These are phyloP conservation scores for crab-eating macaque (Macaca fascicularis) DNA, from an alignment of 2,113 vertebrate species.

Conservation along the genomic window T2T-MFA8v1.1 NC_088385.1:46597001-46597500, in stretches of 20 bases:
- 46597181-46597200: not conserved
- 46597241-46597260: not conserved
- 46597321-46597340: not conserved
- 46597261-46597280: not conserved
- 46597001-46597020: too few relatives aligned
- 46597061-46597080: too few relatives aligned
- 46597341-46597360: not conserved
- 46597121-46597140: too few relatives aligned
- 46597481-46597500: not conserved
- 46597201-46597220: not conserved
- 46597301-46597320: not conserved
- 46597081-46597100: too few relatives aligned
- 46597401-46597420: not conserved
- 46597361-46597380: not conserved
- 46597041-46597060: too few relatives aligned
- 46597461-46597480: not conserved
- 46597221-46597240: not conserved
- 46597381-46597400: not conserved
- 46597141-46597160: too few relatives aligned
- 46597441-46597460: not conserved
- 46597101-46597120: too few relatives aligned
- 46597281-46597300: not conserved
- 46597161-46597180: not conserved
- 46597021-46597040: too few relatives aligned
- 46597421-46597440: not conserved